Conservation (phyloP, 2,888 invertebrate species). For the Opisthograptis luteolata region DNA sequence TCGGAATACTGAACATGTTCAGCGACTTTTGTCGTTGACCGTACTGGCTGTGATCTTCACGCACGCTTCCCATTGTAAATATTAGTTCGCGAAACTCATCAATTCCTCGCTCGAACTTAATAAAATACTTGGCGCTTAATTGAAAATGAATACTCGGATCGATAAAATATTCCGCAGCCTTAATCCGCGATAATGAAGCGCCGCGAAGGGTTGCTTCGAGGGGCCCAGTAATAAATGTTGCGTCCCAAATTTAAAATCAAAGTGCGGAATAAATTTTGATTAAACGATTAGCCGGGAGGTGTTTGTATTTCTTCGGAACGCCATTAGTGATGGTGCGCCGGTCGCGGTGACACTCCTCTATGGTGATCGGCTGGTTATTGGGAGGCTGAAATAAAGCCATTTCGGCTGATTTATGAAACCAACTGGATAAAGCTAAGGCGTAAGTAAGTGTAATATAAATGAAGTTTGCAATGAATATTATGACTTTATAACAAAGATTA, state of each 20-base stretch:
- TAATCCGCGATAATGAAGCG: slow-evolving; percentile 84
- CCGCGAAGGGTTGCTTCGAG: slow-evolving; percentile 78
- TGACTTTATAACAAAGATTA: too few relatives aligned
- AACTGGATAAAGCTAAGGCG: too few relatives aligned
- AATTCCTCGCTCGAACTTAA: slow-evolving; percentile 82
- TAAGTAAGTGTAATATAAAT: too few relatives aligned
- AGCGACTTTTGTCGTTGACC: too few relatives aligned
- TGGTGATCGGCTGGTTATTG: background rate
- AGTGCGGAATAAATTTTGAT: slow-evolving; percentile 85
- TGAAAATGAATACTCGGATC: slow-evolving; percentile 85
- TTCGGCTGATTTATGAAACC: background rate
- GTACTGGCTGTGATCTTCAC: too few relatives aligned
- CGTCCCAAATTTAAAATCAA: slow-evolving; percentile 84
- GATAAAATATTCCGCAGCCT: slow-evolving; percentile 83
- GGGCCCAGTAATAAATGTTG: slow-evolving; percentile 83
- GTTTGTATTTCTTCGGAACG: slow-evolving; percentile 72
- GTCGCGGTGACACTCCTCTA: slow-evolving; percentile 27
- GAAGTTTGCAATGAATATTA: too few relatives aligned
- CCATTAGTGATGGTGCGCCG: slow-evolving; percentile 57
- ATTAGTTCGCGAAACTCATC: slow-evolving; percentile 84
- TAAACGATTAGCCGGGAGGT: slow-evolving; percentile 81
- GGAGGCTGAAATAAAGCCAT: background rate
- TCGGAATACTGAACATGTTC: too few relatives aligned
- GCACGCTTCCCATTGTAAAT: slow-evolving; percentile 79
- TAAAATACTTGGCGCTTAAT: slow-evolving; percentile 84